Base-by-base conservation (phyloP, 2,888 invertebrate species). In the Saturnia pavonia region DNA sequence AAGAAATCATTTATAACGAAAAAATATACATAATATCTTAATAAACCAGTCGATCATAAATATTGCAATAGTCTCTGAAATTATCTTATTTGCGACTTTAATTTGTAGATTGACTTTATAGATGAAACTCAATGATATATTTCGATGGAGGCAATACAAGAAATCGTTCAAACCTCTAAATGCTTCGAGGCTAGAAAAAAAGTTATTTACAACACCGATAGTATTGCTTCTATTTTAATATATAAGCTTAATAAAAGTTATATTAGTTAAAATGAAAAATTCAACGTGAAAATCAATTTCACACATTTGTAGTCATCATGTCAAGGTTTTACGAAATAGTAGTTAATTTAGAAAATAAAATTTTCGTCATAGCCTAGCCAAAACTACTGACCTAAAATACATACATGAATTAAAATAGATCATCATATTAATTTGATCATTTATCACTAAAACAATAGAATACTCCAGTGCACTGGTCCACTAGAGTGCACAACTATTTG, bases 401-500 rank as follows among this genome's bases (percentile, higher is more conserved):
- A 11, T 51, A 69, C 9, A 9, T 54, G 43, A 70, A 51, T 34
- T 68, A 65, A 71, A 69, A 75, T 68, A 69, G n/a, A 71, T 34
- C 51, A 51, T 65, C 40, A 40, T 66, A 70, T 68, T 65, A 25
- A 68, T 63, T 68, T n/a, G 27, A 76, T 75, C 69, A 75, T 75
- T 75, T 74, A 72, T n/a, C n/a, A n/a, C 19, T n/a, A 8, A 54
- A n/a, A 69, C 72, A 73, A 74, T 67, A 70, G 60, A 70, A 54
- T 69, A 27, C 1, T 40, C 65, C 76, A 71, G 72, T 77, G 82
- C 76, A 74, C n/a, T n/a, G n/a, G n/a, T n/a, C n/a, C n/a, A n/a
- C n/a, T n/a, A 75, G 77, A 77, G 74, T 72, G 73, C 69, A 54
- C 70, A 72, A 34, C 73, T 75, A 76, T 75, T 78, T 68, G 76